Evolutionary conservation across 2,113 vertebrate genomes (phyloP), one percentile per base, ranked within the genome.

Genomic region (Cheilinus undulatus): DNA sequence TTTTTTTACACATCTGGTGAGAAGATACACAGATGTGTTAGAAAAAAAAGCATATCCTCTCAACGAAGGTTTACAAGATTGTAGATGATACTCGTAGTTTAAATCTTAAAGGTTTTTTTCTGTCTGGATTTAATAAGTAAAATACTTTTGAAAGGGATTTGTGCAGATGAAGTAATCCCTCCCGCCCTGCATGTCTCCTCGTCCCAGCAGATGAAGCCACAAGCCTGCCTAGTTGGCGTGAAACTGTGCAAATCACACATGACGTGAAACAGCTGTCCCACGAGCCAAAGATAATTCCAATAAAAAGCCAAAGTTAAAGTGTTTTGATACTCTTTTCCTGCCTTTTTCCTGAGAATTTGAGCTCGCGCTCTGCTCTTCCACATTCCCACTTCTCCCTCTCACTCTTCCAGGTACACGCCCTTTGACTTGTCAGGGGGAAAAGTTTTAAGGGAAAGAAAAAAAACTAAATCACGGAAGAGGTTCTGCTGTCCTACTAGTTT

Each of bases 381-480:
- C 66, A 82, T 86, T 85, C 73, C 82, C 83, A 59, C 7, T 63
- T 69, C 62, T 82, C 67, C 78, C 83, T 84, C 73, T 66, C 82
- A 26, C 72, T 87, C 80, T 78, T 71, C 87, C 90, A 90, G 86
- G 92, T 92, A 89, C 92, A 93, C 93, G 93, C 93, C 93, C 92
- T 94, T 92, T 93, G 90, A 91, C 89, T 93, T 93, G 93, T 92
- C 84, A 91, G 80, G 87, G 88, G 68, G 76, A 80, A 88, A 89
- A 86, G 65, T 86, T 92, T 82, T 85, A 77, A 84, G 82, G 80
- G 82, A 59, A 82, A 64, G 59, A 11, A 67, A 78, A 76, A 71
- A 70, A 82, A 40, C 67, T 62, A 91, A 93, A 93, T 93, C 92
- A 92, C 93, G 93, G 93, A 94, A 94, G 93, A 94, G 90, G 78